Conservation (phyloP, 2,888 invertebrate species). For the Aspidapion aeneum region DNA sequence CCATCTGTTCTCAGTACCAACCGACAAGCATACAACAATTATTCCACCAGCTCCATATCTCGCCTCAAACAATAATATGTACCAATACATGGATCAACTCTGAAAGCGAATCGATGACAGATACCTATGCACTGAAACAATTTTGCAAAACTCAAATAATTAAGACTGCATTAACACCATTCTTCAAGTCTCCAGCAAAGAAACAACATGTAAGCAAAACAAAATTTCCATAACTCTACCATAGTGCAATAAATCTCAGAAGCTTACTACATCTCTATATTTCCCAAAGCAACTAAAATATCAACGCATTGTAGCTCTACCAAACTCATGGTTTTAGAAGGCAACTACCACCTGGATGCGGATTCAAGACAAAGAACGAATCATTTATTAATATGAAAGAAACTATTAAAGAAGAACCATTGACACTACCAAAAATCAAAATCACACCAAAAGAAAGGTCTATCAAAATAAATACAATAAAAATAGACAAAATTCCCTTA, state of each 20-base stretch:
- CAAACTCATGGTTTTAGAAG: conserved; percentile 2
- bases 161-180: not conserved
- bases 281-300: conserved; percentile 7
- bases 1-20: not conserved
- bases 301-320: conserved; percentile 4
- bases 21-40: not conserved
- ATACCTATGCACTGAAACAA: not conserved
- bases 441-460: not conserved
- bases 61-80: not conserved
- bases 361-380: conserved; percentile 7
- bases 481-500: conserved; percentile 7
- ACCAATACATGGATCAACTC: not conserved
- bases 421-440: conserved; percentile 10
- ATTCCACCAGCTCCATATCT: not conserved
- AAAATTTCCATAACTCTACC: not conserved
- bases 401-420: conserved; percentile 5
- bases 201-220: not conserved
- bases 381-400: conserved; percentile 8
- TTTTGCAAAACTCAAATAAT: not conserved
- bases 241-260: not conserved
- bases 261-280: not conserved
- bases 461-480: not conserved
- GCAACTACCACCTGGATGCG: conserved; percentile 10
- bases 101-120: not conserved
- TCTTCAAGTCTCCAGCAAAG: not conserved